These are phyloP conservation scores for Thaumetopoea pityocampa DNA, from an alignment of 1,140 invertebrate species.

Conservation along the genomic window DNA sequence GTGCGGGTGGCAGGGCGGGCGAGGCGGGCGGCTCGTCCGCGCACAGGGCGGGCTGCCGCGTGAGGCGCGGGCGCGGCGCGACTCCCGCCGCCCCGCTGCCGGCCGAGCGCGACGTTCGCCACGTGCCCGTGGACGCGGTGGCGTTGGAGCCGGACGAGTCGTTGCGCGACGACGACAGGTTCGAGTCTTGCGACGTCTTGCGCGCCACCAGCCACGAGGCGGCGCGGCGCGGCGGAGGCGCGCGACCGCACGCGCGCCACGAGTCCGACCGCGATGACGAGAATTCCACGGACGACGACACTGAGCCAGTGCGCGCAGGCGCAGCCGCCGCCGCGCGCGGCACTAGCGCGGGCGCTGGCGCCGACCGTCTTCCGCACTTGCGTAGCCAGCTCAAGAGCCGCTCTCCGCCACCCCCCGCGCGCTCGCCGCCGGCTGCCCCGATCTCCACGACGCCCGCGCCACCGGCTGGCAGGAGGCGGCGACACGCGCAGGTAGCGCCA, in stretches of 20 bases:
- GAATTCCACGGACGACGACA: constrained; percentile 93
- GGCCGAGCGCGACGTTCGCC: constrained; percentile 87
- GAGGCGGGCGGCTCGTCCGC: constrained; percentile 83
- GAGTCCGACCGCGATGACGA: constrained; percentile 89
- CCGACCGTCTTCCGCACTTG: constrained; percentile 37
- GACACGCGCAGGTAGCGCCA: constrained; percentile 82
- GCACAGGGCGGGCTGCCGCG: constrained; percentile 84
- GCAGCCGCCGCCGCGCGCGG: constrained; percentile 68
- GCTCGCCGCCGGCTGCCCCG: constrained; percentile 41
- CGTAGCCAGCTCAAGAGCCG: constrained; percentile 73
- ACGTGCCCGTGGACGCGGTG: constrained; percentile 90
- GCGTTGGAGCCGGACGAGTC: constrained; percentile 92
- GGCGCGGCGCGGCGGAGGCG: constrained; percentile 85
- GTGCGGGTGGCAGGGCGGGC: constrained; percentile 78
- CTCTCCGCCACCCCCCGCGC: constrained; percentile 42
- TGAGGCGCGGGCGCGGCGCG: constrained; percentile 76
- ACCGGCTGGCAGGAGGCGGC: constrained; percentile 76
- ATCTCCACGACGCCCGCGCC: constrained; percentile 24
- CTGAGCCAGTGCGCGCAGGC: constrained; percentile 86
- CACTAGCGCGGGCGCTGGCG: constrained; percentile 30
- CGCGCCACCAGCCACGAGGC: constrained; percentile 92
- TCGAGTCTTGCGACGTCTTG: constrained; percentile 93
- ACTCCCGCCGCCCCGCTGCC: constrained; percentile 60
- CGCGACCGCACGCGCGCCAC: constrained; percentile 85
- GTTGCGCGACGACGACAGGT: constrained; percentile 89